phyloP scores from a whole-genome alignment of 2,797 vertebrate species.

The Champsocephalus gunnari region DNA sequence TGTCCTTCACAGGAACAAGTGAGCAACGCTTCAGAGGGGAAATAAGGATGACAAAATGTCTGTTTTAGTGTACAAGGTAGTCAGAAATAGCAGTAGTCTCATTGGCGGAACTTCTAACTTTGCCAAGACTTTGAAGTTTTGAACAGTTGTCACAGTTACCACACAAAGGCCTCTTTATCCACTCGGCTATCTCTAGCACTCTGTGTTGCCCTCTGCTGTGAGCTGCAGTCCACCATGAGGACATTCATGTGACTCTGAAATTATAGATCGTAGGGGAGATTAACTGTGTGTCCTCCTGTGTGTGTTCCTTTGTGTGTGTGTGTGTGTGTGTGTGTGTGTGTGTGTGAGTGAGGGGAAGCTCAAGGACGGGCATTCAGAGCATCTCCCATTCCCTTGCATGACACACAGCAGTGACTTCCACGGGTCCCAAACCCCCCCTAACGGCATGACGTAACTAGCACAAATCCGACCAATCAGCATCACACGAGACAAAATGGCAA shows the following conservation, averaged over 20 bases:
- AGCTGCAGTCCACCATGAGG: slow-evolving; percentile 49
- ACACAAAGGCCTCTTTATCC: slow-evolving; percentile 79
- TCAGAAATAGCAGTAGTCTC: slow-evolving; percentile 27
- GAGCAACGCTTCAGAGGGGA: slow-evolving; percentile 32
- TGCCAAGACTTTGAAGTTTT: slow-evolving; percentile 55
- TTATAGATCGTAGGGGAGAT: slow-evolving; percentile 39
- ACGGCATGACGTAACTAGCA: slow-evolving; percentile 47
- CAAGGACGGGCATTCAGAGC: slow-evolving; percentile 26
- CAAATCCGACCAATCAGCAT: slow-evolving; percentile 48
- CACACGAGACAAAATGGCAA: slow-evolving; percentile 29
- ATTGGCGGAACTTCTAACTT: slow-evolving; percentile 43
- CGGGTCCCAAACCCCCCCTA: slow-evolving; percentile 6
- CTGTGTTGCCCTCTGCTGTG: slow-evolving; percentile 41
- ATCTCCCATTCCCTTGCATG: slow-evolving; percentile 7
- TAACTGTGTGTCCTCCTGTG: slow-evolving; percentile 7
- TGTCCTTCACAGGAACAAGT: slow-evolving; percentile 27
- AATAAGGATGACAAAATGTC: slow-evolving; percentile 28
- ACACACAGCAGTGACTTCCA: slow-evolving; percentile 55
- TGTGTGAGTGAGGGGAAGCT: slow-evolving; percentile 30
- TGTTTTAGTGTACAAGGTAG: not conserved
- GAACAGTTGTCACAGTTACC: slow-evolving; percentile 69
- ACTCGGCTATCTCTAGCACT: slow-evolving; percentile 42
- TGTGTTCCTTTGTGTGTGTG: slow-evolving; percentile 4
- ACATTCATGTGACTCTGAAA: slow-evolving; percentile 76
- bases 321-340: slow-evolving; percentile 6